Evolutionary conservation across 2,113 vertebrate species (phyloP), one percentile per base, ranked within the genome.

Genomic region (Chrysemys picta): DNA sequence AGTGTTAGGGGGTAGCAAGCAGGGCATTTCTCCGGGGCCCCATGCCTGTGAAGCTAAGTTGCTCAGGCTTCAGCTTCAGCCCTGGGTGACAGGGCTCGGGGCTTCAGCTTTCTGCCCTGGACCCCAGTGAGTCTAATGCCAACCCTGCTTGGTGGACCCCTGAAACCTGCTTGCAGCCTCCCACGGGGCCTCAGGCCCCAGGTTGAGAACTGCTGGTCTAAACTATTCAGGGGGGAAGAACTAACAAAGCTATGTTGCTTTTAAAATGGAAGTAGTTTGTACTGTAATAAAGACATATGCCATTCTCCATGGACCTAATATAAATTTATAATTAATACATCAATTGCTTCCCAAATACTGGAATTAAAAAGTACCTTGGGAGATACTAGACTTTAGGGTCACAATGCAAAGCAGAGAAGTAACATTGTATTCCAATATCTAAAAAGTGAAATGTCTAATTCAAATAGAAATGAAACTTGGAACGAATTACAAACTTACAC

Each of bases 401-500:
- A 93, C 93, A 93, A 62, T 72, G 12, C 8, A 69, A 91, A 88
- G 11, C 22, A 45, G 21, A 87, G 85, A 87, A 53, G 22, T 3
- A 76, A 4, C 79, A 45, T 29, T 80, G 59, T 90, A 31, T 91
- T 90, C 13, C 9, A 72, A 10, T 59, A 89, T 42, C 76, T 91
- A 59, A 47, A 72, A 92, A 90, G 85, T 81, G 69, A 88, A 78
- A 1, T 42, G 4, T 54, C 62, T 59, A 85, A 93, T 2, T 76
- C 9, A 91, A 87, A 94, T 3, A 94, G 21, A 84, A 96, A 90
- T 89, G 3, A 59, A 88, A 85, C 59, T 6, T 84, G 24, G 7
- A 6, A 21, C 38, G n/a, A 83, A 38, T 93, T 87, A 16, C 85
- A 90, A 25, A 38, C 81, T 75, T 72, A 56, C 1, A 2, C 52